Conservation (phyloP, 2,113 vertebrate genomes). For the Anoplopoma fimbria region DNA sequence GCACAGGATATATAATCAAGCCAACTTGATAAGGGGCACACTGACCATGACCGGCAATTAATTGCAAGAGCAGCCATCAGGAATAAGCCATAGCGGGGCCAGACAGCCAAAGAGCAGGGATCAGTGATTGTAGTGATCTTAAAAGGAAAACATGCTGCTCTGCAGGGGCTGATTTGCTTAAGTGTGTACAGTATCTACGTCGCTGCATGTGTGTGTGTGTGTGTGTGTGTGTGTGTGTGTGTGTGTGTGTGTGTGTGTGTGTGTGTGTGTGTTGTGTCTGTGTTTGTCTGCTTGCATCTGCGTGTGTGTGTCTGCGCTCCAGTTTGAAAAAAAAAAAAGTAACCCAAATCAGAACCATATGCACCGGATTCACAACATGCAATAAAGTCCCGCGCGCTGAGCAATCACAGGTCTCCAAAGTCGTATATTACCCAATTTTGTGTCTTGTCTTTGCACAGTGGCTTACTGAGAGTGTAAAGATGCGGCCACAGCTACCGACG, state of each 20-base stretch:
- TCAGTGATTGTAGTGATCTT: slow-evolving; percentile 12
- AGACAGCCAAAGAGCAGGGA: slow-evolving; percentile 36
- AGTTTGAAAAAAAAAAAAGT: slow-evolving; percentile 32
- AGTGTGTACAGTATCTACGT: background rate
- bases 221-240: slow-evolving; percentile 2
- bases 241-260: slow-evolving; percentile 1
- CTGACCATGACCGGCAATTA: slow-evolving; percentile 52
- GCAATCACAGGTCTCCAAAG: slow-evolving; percentile 60
- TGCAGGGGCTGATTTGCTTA: background rate
- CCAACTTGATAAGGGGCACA: slow-evolving; percentile 46
- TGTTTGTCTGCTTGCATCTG: slow-evolving; percentile 31
- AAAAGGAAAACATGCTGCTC: background rate
- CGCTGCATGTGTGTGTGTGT: background rate
- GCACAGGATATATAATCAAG: slow-evolving; percentile 48
- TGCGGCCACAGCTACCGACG: slow-evolving; percentile 66
- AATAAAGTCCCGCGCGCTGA: slow-evolving; percentile 65
- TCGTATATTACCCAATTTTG: slow-evolving; percentile 72
- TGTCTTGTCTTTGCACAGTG: slow-evolving; percentile 73
- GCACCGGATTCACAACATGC: slow-evolving; percentile 65
- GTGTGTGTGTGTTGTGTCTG: slow-evolving; percentile 12
- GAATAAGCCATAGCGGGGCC: slow-evolving; percentile 32
- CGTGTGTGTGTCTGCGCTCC: slow-evolving; percentile 47
- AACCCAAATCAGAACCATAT: slow-evolving; percentile 74
- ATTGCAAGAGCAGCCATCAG: slow-evolving; percentile 53
- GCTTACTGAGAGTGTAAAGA: slow-evolving; percentile 47